Conservation (phyloP, 2,888 invertebrate species). For the Drosophila cognata region DNA sequence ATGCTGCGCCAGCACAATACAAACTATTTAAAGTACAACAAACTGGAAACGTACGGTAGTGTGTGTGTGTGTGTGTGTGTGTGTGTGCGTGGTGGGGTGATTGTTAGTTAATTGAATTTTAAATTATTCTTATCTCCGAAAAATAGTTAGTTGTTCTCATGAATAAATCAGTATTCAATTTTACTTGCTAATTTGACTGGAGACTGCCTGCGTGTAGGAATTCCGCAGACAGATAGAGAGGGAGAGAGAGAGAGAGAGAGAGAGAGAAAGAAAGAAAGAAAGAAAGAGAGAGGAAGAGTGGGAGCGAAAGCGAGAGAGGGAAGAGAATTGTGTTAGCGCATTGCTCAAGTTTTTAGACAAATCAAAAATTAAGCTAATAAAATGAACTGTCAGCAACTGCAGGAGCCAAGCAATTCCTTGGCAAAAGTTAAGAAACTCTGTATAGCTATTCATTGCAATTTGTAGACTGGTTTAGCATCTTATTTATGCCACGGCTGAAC, state of each 20-base stretch:
- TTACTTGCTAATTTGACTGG: slow-evolving; percentile 77
- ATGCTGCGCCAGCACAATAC: slow-evolving; percentile 37
- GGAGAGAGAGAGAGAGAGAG: background rate
- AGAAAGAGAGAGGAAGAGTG: accelerated
- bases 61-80: slow-evolving; percentile 16
- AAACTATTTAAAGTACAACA: slow-evolving; percentile 1
- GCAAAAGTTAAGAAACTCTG: slow-evolving; percentile 44
- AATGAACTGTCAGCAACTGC: slow-evolving; percentile 60
- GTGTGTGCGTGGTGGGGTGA: slow-evolving; percentile 15
- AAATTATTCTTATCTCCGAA: slow-evolving; percentile 67
- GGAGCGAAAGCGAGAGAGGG: background rate
- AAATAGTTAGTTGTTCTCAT: slow-evolving; percentile 66
- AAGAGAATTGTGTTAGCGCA: slow-evolving; percentile 33
- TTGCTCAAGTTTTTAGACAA: slow-evolving; percentile 54
- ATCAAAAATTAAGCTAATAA: slow-evolving; percentile 62
- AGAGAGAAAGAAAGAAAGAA: background rate
- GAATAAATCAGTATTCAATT: slow-evolving; percentile 78
- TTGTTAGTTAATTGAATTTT: slow-evolving; percentile 75
- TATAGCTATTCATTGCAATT: slow-evolving; percentile 56
- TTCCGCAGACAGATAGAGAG: background rate
- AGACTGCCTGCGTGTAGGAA: slow-evolving; percentile 31
- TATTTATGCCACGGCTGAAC: slow-evolving; percentile 35
- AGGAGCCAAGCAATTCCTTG: slow-evolving; percentile 49
- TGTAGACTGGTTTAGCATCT: slow-evolving; percentile 33
- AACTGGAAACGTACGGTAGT: background rate